These are phyloP conservation scores for Himalopsyche anomala DNA, from an alignment of 2,888 invertebrate genomes.

Conservation along the genomic window DNA sequence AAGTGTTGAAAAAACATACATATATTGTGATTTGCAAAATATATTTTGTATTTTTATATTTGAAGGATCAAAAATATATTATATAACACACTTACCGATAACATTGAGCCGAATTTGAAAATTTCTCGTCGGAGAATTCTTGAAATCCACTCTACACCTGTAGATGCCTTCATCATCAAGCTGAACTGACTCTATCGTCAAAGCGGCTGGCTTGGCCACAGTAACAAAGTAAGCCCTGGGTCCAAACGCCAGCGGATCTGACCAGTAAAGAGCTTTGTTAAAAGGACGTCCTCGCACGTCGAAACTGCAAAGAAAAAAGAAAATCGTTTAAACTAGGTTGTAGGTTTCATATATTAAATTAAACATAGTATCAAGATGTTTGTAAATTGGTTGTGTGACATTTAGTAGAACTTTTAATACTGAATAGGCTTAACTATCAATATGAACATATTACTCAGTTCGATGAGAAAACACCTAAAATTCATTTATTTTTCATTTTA, in stretches of 20 bases:
- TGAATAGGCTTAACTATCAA: too few relatives aligned
- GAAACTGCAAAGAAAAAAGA: constrained; percentile 80
- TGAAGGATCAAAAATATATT: too few relatives aligned
- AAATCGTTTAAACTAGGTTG: background rate
- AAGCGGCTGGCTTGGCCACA: constrained; percentile 86
- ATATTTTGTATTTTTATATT: too few relatives aligned
- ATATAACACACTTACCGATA: constrained; percentile 83
- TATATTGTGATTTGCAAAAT: too few relatives aligned
- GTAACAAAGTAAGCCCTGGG: constrained; percentile 91
- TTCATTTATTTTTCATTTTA: too few relatives aligned
- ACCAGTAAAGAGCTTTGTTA: constrained; percentile 89
- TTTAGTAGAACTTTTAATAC: too few relatives aligned
- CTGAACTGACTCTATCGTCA: constrained; percentile 89
- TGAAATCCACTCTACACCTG: constrained; percentile 93
- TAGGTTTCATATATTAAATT: too few relatives aligned
- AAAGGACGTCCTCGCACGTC: constrained; percentile 90
- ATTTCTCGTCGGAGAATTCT: constrained; percentile 91
- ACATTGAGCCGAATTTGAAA: constrained; percentile 93
- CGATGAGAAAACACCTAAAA: too few relatives aligned
- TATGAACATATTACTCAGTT: too few relatives aligned
- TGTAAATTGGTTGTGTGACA: too few relatives aligned
- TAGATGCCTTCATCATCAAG: constrained; percentile 91
- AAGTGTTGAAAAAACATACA: too few relatives aligned
- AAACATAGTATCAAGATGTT: too few relatives aligned
- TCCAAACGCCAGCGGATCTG: constrained; percentile 88